Conservation (phyloP, 2,113 vertebrate genomes). For the Daphoenositta chrysoptera region DNA sequence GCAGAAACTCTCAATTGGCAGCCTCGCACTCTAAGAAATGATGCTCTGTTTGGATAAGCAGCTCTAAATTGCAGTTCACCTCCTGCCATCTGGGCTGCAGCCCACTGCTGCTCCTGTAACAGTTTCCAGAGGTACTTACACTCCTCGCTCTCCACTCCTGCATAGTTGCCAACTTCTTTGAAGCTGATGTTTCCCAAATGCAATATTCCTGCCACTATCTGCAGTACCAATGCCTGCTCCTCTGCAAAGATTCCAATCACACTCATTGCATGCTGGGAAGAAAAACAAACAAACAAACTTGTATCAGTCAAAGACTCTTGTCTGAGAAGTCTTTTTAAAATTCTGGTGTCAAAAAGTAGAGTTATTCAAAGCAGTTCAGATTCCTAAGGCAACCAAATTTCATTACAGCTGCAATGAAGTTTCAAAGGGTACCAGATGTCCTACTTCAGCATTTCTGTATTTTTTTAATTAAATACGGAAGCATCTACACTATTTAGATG, state of each 20-base stretch:
- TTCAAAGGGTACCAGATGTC: not conserved
- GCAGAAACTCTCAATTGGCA: not conserved
- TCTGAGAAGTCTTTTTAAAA: not conserved
- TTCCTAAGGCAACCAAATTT: not conserved
- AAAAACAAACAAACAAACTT: not conserved
- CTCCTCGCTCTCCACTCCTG: constrained; percentile 94
- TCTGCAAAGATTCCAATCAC: constrained; percentile 91
- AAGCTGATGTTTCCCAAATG: constrained; percentile 96
- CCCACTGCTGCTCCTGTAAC: not conserved
- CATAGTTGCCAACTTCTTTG: constrained; percentile 94
- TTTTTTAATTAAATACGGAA: not conserved
- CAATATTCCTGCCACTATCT: constrained; percentile 92
- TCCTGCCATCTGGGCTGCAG: not conserved
- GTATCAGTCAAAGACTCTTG: not conserved
- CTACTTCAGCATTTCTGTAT: not conserved
- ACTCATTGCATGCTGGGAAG: constrained; percentile 89
- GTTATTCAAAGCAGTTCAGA: not conserved
- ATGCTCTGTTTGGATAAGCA: not conserved
- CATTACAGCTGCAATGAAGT: not conserved
- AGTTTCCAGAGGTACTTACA: constrained; percentile 77
- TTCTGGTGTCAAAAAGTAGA: not conserved
- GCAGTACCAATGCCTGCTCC: constrained; percentile 86
- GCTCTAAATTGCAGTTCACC: not conserved
- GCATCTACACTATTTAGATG: not conserved
- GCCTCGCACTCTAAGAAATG: not conserved